Base-by-base conservation (phyloP, 2,113 vertebrate species). In the Oenanthe oenanthe region DNA sequence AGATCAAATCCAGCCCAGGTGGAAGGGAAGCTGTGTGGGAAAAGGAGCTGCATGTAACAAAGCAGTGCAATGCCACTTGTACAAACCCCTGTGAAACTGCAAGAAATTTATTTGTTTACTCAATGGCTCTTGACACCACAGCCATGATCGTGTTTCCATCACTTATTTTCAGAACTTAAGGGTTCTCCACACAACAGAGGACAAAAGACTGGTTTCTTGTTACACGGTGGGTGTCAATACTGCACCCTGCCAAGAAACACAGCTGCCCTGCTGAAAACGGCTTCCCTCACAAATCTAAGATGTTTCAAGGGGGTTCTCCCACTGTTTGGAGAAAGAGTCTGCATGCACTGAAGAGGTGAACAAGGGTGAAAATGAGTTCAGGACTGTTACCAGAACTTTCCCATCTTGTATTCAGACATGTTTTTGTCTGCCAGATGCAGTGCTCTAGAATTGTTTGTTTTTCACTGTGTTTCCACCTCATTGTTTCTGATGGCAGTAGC, bases 141-240 rank as follows among this genome's bases (percentile, higher is more conserved):
- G 17, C 40, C 40, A 40, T 26, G 75, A 50, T 94, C 51, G 9
- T 8, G 40, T 84, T 93, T 85, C 61, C 45, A 80, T 68, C 57
- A 61, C 36, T 84, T 92, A 62, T 80, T 88, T 86, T 88, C 92
- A 93, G 88, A 95, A 77, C 60, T n/a, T 36, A 36, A 22, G 72
- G 66, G 92, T 63, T 92, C 48, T 56, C 61, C 68, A 50, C 28
- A 51, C 60, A 95, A 47, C 82, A 96, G 72, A 95, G 80, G 79
- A 91, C 88, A 97, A 96, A 96, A 93, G 51, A 83, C 43, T 45
- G 88, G 88, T 88, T 90, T 96, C 90, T 93, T 60, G 51, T 95
- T 95, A 48, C 85, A 24, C 28, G 57, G 85, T 88, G 85, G 78
- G 82, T 94, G 82, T 92, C 92, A 95, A 68, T 85, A 77, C 31